These are phyloP conservation scores for Platorchestia sp. DNA, from an alignment of 1,140 invertebrate species.

Conservation along the genomic window DNA sequence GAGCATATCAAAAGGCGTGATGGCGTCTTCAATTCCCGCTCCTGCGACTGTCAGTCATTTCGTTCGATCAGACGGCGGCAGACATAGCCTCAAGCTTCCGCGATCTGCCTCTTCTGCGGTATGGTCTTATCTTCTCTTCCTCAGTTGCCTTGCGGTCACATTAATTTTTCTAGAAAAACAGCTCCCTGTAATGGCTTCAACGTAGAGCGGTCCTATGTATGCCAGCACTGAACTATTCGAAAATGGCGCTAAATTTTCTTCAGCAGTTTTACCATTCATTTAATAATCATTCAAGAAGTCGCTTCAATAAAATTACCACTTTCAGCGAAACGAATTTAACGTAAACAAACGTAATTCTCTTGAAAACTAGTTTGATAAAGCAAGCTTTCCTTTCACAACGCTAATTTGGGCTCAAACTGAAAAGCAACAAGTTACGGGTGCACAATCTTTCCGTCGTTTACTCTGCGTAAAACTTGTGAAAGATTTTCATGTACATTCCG, in stretches of 20 bases:
- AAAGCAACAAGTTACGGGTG: neutral
- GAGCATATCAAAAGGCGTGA: slow-evolving; percentile 58
- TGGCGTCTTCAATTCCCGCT: neutral
- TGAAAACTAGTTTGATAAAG: neutral
- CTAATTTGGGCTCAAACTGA: neutral
- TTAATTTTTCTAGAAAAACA: neutral
- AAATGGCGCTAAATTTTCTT: neutral
- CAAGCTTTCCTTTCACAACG: neutral
- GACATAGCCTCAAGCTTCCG: slow-evolving; percentile 76
- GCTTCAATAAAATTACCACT: neutral
- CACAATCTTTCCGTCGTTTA: neutral
- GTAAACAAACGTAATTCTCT: too few species aligned
- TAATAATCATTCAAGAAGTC: neutral
- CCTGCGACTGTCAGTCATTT: slow-evolving; percentile 70
- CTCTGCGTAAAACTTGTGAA: neutral
- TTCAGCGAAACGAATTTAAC: neutral
- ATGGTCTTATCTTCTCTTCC: neutral
- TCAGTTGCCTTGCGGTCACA: neutral
- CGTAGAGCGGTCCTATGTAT: slow-evolving; percentile 3
- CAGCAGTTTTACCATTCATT: neutral
- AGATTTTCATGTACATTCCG: neutral
- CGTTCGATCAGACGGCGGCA: slow-evolving; percentile 77
- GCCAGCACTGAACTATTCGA: neutral
- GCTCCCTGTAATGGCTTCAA: neutral
- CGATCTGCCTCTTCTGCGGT: slow-evolving; percentile 68